Base-by-base conservation (phyloP, 2,113 vertebrate species). In the Clinocottus analis region DNA sequence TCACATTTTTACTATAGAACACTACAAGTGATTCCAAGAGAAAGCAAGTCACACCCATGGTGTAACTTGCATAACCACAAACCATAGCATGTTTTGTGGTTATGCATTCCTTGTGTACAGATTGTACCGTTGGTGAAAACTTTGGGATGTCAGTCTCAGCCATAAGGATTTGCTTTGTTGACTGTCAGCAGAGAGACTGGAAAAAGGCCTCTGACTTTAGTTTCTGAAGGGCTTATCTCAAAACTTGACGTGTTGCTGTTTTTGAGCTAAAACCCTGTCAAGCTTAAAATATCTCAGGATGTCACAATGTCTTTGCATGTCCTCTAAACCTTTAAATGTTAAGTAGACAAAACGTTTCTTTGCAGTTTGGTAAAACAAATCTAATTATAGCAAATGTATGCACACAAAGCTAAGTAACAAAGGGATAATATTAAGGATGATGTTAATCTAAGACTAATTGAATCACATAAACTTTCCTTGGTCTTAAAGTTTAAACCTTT, bases 101-200 rank as follows among this genome's bases (percentile, higher is more conserved):
- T 66, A 45, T 51, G 45, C 21, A 80, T 82, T 80, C 53, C 41
- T 63, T 1, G 12, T 70, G 27, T 45, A 69, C 47, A 77, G 77
- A 77, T 56, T 37, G 51, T 65, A 37, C 62, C 45, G 65, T 29
- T 75, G 55, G 47, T 53, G 35, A 37, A 69, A 51, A 71, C 62
- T 61, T 41, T 51, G 39, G 47, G 27, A 71, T 16, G 43, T 66
- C 59, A 75, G 53, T 47, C 47, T 59, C 12, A 13, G 43, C 53
- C 4, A 1, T 25, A 12, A 74, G 74, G 11, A 31, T 70, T 74
- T 35, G 11, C 17, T 68, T 13, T 69, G 56, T 12, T 77, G 33
- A 77, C n/a, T 66, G 47, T 64, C 16, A 51, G 33, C 47, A 29
- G 41, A 31, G 19, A 33, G 31, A 59, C 5, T 3, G 12, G 7